A percentile compares a stretch with the other conserved stretches of the same genome.
phyloP scores from a whole-genome alignment of 23 tunicate species.

The Corella eumyota region DNA sequence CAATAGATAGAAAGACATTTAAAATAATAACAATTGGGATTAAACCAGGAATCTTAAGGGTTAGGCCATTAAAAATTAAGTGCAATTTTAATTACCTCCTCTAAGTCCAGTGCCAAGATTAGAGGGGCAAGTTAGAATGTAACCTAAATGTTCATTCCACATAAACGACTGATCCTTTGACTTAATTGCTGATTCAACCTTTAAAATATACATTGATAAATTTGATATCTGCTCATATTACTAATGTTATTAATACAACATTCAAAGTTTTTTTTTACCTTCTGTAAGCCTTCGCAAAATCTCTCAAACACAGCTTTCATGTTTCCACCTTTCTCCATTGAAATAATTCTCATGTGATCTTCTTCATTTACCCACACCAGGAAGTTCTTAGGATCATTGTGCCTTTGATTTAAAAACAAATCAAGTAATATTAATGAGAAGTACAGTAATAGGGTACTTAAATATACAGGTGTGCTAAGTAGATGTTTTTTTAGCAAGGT shows the following conservation, averaged over 20 bases:
- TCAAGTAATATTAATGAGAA: too few species aligned
- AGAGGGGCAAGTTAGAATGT: constrained; percentile 67
- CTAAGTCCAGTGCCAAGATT: constrained; percentile 77
- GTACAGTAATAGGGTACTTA: too few species aligned
- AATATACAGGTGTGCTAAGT: too few species aligned
- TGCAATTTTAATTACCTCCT: too few species aligned
- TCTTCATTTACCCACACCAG: constrained; percentile 84
- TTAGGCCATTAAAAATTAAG: too few species aligned
- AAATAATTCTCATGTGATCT: constrained; percentile 79
- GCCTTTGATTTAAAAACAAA: too few species aligned
- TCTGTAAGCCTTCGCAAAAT: constrained; percentile 40
- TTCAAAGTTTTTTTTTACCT: constrained; percentile 18
- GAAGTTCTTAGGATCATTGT: constrained; percentile 68
- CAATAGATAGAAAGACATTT: too few species aligned
- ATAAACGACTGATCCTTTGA: constrained; percentile 48
- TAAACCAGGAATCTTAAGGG: too few species aligned
- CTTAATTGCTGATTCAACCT: constrained; percentile 37
- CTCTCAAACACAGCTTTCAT: constrained; percentile 67
- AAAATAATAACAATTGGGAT: too few species aligned
- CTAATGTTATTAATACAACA: too few species aligned
- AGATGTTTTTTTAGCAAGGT: too few species aligned
- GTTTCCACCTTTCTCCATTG: constrained; percentile 77
- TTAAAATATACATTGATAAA: not conserved
- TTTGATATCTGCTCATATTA: too few species aligned
- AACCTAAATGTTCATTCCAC: constrained; percentile 79